A percentile compares a stretch with the other conserved stretches of the same genome.
phyloP scores from a whole-genome alignment of 2,113 vertebrate species.

The Arizona elegans region DNA sequence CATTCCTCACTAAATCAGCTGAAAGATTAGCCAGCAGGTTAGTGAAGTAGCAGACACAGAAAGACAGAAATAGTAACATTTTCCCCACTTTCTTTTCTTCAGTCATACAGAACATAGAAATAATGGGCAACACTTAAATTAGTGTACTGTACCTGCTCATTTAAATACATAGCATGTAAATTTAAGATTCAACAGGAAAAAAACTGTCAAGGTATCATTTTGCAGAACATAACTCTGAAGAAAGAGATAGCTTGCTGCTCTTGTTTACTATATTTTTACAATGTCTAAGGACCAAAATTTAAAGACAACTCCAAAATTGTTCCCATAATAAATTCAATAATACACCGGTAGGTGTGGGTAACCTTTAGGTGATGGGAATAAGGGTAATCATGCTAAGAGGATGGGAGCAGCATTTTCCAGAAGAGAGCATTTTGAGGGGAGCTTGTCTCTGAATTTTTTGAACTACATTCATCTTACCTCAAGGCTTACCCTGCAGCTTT shows the following conservation, averaged over 20 bases:
- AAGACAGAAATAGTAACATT: constrained; percentile 54
- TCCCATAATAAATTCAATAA: neutral
- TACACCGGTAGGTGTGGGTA: neutral
- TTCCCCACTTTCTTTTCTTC: constrained; percentile 30
- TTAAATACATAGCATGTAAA: constrained; percentile 29
- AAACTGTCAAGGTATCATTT: neutral
- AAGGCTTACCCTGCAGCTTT: neutral
- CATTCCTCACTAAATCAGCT: constrained; percentile 79
- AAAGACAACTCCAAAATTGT: neutral
- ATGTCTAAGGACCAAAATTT: neutral
- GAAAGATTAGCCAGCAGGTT: constrained; percentile 63
- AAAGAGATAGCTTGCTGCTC: neutral
- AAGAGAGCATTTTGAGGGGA: neutral
- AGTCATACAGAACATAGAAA: constrained; percentile 49
- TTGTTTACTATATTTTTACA: neutral
- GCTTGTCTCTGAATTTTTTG: neutral
- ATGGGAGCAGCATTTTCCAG: neutral
- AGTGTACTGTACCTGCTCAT: constrained; percentile 6
- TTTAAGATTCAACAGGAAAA: neutral
- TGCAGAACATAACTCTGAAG: neutral
- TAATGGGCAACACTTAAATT: constrained; percentile 30
- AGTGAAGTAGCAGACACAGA: constrained; percentile 66
- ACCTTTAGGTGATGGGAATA: neutral
- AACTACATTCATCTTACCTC: neutral
- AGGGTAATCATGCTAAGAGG: neutral